Conservation (phyloP, 1,140 invertebrate species). For the Araneus ventricosus region DNA sequence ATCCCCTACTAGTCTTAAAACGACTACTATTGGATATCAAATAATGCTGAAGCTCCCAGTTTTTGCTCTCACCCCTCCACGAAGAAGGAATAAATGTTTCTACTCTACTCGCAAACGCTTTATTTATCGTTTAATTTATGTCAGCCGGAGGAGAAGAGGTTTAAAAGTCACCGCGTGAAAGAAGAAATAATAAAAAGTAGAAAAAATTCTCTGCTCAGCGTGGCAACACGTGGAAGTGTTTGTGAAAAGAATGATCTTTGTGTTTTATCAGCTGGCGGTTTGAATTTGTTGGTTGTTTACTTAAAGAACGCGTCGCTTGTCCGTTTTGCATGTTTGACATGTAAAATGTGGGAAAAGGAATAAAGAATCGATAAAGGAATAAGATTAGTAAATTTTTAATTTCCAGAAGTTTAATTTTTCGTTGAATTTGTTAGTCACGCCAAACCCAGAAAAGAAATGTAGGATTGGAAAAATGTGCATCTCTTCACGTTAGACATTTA, state of each 20-base stretch:
- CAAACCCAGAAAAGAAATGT: too few species aligned
- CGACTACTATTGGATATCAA: constrained; percentile 55
- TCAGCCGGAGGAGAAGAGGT: background rate
- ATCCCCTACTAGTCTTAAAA: background rate
- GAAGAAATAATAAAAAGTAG: background rate
- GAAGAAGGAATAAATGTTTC: constrained; percentile 34
- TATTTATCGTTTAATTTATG: constrained; percentile 56
- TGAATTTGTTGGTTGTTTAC: background rate
- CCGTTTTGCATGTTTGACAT: background rate
- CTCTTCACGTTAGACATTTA: too few species aligned
- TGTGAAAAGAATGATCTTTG: background rate
- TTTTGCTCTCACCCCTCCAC: background rate
- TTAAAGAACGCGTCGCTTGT: background rate
- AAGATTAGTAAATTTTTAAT: too few species aligned
- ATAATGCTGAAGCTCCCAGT: constrained; percentile 29
- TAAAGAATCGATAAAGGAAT: background rate
- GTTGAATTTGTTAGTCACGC: too few species aligned
- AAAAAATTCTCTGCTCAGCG: background rate
- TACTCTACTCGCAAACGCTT: constrained; percentile 23
- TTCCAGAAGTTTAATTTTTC: too few species aligned
- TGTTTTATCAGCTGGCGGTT: background rate
- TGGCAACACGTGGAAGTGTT: constrained; percentile 21
- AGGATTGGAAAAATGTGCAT: too few species aligned
- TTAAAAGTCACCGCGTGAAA: background rate
- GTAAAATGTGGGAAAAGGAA: background rate